Percentiles rank a stretch among this genome's conserved stretches.
Evolutionary conservation across 2,113 vertebrate genomes (phyloP).

Genomic region (Glaucidium brasilianum): DNA sequence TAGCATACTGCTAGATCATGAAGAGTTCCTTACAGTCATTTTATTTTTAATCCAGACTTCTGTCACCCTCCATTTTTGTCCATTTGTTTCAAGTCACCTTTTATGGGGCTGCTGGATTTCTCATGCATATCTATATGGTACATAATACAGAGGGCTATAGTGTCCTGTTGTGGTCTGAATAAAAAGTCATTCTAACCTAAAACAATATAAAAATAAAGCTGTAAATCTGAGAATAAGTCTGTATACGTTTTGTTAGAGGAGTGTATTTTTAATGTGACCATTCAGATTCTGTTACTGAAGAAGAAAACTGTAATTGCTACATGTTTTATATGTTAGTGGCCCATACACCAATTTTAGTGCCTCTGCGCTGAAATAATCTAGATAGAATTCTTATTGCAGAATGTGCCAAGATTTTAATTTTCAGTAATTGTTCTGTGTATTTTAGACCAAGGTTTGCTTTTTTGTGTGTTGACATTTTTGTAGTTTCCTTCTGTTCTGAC

Average conservation of each 20-base stretch:
- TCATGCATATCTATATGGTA: background rate
- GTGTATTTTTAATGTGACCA: background rate
- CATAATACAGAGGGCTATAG: background rate
- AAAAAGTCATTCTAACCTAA: background rate
- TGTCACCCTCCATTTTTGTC: background rate
- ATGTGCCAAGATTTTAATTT: constrained; percentile 39
- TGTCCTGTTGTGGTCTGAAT: background rate
- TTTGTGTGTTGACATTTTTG: background rate
- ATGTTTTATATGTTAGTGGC: background rate
- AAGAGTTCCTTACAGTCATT: background rate
- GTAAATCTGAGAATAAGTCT: background rate
- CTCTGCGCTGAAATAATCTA: constrained; percentile 35
- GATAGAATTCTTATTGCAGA: constrained; percentile 39
- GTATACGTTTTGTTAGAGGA: background rate
- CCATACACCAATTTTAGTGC: constrained; percentile 35
- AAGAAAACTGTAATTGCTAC: constrained; percentile 54
- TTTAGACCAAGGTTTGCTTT: background rate
- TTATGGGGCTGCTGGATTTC: background rate
- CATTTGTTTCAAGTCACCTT: background rate
- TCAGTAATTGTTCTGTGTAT: background rate
- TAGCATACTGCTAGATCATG: background rate
- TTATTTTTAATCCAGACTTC: background rate
- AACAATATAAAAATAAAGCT: background rate
- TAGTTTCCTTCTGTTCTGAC: background rate
- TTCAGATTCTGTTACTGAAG: constrained; percentile 39